phyloP scores from a whole-genome alignment of 2,888 invertebrate genomes.

The Chirona hameri region DNA sequence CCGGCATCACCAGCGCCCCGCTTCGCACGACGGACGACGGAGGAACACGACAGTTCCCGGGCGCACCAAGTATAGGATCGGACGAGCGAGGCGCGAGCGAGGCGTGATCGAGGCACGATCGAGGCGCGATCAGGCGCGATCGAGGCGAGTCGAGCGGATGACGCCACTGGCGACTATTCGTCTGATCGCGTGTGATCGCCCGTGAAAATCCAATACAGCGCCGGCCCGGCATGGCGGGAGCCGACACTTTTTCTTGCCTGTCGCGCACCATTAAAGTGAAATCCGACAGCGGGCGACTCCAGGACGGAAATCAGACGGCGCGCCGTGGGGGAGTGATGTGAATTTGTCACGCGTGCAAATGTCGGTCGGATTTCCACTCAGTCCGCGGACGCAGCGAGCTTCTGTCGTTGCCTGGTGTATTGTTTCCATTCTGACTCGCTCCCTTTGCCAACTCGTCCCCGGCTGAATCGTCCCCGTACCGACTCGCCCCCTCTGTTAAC shows the following conservation, averaged over 20 bases:
- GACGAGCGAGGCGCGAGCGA: background rate
- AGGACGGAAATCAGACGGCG: background rate
- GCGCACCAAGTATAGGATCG: background rate
- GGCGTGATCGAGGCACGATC: no score
- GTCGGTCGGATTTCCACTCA: background rate
- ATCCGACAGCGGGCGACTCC: background rate
- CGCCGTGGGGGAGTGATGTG: background rate
- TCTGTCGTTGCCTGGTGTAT: background rate
- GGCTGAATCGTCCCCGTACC: background rate
- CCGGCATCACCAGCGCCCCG: no score
- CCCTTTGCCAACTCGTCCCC: background rate
- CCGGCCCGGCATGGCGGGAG: background rate
- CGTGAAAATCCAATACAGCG: conserved; percentile 12
- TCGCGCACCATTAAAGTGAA: background rate
- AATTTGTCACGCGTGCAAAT: background rate
- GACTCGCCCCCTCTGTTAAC: background rate
- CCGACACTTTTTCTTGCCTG: background rate
- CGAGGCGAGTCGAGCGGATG: background rate
- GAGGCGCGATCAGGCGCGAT: no score
- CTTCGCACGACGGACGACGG: no score
- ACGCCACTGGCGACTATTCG: background rate
- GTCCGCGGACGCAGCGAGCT: background rate
- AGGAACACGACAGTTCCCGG: no score
- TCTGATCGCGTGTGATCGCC: background rate
- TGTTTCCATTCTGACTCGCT: background rate